phyloP scores from a whole-genome alignment of 1,140 invertebrate species.

The Trachymyrmex septentrionalis region DNA sequence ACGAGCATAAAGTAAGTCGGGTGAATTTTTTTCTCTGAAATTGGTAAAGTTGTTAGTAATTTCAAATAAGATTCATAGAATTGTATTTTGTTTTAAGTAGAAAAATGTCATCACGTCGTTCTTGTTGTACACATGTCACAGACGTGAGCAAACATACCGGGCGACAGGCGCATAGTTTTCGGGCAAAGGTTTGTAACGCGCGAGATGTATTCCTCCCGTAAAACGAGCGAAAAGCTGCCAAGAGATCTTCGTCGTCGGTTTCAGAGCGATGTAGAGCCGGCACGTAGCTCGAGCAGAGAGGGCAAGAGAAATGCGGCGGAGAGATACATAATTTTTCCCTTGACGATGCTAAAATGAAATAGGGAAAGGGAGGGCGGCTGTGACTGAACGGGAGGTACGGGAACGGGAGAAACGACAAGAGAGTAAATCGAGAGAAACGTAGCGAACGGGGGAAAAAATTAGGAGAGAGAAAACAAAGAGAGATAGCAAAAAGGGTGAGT shows the following conservation, averaged over 20 bases:
- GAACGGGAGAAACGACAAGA: conserved; percentile 40
- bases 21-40: neutral
- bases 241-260: conserved; percentile 25
- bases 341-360: conserved; percentile 67
- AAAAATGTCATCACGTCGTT: conserved; percentile 15
- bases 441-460: conserved; percentile 17
- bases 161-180: conserved; percentile 27
- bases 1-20: neutral
- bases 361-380: conserved; percentile 41
- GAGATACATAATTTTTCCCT: conserved; percentile 73
- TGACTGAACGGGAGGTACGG: conserved; percentile 15
- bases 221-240: conserved; percentile 60
- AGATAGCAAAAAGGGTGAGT: neutral
- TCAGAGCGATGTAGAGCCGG: conserved; percentile 24
- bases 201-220: conserved; percentile 48
- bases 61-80: conserved; percentile 6
- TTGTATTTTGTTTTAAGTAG: neutral
- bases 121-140: conserved; percentile 39
- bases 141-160: conserved; percentile 31
- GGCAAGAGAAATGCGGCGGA: conserved; percentile 58
- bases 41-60: neutral
- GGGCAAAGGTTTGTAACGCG: conserved; percentile 1
- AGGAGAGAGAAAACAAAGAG: neutral
- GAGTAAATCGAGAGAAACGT: conserved; percentile 57
- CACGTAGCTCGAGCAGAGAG: conserved; percentile 20